Evolutionary conservation across 2,888 invertebrate genomes (phyloP), one percentile per base, ranked within the genome.

Genomic region (Rhagophthalmus giganteus): DNA sequence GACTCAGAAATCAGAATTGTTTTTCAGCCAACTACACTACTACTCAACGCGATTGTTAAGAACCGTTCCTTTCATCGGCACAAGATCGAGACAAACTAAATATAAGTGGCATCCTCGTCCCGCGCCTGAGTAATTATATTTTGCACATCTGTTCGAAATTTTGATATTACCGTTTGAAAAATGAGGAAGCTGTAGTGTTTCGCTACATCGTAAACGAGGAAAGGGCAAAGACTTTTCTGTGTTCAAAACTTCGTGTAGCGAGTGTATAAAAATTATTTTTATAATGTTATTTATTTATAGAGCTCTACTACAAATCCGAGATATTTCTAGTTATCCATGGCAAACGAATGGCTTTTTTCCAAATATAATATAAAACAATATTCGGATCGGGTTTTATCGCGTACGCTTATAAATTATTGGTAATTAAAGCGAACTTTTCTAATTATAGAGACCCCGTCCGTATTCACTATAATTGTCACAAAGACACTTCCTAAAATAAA

Each of bases 1-100:
- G 63, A 63, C 57, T 63, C 61, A 59, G 54, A 56, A 59, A 60
- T 54, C 55, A 34, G 54, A 57, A 60, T 61, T 60, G 61, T 58
- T 59, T 60, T 61, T 61, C 53, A 56, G 53, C 50, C 54, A 55
- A 47, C 26, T 33, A 41, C 32, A 32, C 16, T 20, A 35, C 35
- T 16, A 35, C 24, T 20, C 35, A 35, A 24, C 20, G 20, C 24
- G 24, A 35, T 35, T 24, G 35, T 35, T 30, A 11, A 11, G 30
- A 11, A 11, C 10, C 9, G 9, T 9, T n/a, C 4, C 9, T 30
- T 30, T 30, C 10, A 30, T 30, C 30, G 12, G 9, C 12, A 11
- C 4, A 20, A 20, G 20, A 37, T 37, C 37, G 24, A 25, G 12
- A 25, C 37, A 37, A 37, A 37, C 12, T 37, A 32, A 13, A 32